phyloP scores from a whole-genome alignment of 2,888 invertebrate genomes.

The Latheticus oryzae region DNA sequence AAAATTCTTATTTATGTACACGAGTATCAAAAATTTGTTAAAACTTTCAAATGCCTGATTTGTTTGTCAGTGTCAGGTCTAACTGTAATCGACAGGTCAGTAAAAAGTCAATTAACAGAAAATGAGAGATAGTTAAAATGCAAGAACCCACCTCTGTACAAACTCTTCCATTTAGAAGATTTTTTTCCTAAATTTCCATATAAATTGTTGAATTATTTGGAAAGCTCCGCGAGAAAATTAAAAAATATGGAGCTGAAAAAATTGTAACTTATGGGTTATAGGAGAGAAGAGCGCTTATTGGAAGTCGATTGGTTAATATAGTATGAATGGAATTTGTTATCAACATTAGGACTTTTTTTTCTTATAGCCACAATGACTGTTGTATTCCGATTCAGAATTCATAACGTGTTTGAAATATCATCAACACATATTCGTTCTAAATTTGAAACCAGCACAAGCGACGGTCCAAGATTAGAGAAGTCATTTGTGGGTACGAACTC shows the following conservation, averaged over 20 bases:
- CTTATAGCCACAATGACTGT: conserved; percentile 12
- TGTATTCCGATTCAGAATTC: conserved; percentile 26
- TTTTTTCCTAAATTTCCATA: no score
- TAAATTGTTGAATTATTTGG: conserved; percentile 8
- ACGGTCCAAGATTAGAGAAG: no score
- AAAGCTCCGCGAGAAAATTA: background rate
- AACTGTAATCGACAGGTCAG: conserved; percentile 11
- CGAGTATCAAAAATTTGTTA: background rate
- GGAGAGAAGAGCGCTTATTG: background rate
- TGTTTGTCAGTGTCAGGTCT: conserved; percentile 14
- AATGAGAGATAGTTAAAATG: conserved; percentile 6
- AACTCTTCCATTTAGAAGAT: no score
- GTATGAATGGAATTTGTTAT: conserved; percentile 29
- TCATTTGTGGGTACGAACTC: no score
- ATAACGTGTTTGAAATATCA: conserved; percentile 21
- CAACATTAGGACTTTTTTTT: conserved; percentile 10
- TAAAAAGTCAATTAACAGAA: conserved; percentile 17
- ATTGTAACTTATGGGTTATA: no score
- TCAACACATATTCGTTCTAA: conserved; percentile 13
- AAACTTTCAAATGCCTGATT: conserved; percentile 12
- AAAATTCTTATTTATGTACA: no score
- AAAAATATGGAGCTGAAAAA: background rate
- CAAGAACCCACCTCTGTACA: no score
- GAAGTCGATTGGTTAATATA: conserved; percentile 8
- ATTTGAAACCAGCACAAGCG: no score